Conservation (phyloP, 2,888 invertebrate species). For the Scrobipalpa atriplicella region DNA sequence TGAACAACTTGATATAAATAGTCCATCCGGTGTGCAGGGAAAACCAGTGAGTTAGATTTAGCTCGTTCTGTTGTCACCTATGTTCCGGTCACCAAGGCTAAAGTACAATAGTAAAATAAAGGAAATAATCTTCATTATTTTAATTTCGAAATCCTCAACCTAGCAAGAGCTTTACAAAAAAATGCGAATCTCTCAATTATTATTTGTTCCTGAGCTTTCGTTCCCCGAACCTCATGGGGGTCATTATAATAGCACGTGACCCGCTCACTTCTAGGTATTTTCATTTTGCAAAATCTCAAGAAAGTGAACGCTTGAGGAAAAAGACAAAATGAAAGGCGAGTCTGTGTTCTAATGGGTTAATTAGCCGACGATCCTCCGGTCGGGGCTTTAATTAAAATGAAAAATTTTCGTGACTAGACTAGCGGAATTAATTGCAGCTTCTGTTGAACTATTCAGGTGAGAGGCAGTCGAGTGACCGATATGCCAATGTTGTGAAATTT, state of each 20-base stretch:
- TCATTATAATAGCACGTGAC: conserved; percentile 29
- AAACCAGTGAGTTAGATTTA: too few species aligned
- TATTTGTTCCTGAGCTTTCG: neutral
- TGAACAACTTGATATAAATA: too few species aligned
- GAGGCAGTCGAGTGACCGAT: conserved; percentile 42
- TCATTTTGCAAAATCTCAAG: conserved; percentile 68
- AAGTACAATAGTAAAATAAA: neutral
- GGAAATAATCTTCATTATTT: neutral
- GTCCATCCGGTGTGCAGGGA: too few species aligned
- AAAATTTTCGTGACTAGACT: conserved; percentile 80
- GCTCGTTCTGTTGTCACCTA: too few species aligned
- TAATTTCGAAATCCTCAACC: neutral
- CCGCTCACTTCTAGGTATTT: conserved; percentile 32
- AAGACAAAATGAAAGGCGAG: conserved; percentile 74
- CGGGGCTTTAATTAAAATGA: conserved; percentile 80
- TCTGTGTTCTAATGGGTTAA: conserved; percentile 82
- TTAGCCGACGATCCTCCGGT: conserved; percentile 78
- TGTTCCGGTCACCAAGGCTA: too few species aligned
- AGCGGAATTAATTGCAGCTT: conserved; percentile 74
- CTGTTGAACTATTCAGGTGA: conserved; percentile 78
- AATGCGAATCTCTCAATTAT: neutral
- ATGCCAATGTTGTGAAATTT: neutral
- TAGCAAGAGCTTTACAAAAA: neutral
- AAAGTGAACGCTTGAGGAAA: conserved; percentile 69
- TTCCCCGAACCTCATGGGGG: conserved; percentile 9